Conservation (phyloP, 1,140 invertebrate species). For the Calosoma granatense region DNA sequence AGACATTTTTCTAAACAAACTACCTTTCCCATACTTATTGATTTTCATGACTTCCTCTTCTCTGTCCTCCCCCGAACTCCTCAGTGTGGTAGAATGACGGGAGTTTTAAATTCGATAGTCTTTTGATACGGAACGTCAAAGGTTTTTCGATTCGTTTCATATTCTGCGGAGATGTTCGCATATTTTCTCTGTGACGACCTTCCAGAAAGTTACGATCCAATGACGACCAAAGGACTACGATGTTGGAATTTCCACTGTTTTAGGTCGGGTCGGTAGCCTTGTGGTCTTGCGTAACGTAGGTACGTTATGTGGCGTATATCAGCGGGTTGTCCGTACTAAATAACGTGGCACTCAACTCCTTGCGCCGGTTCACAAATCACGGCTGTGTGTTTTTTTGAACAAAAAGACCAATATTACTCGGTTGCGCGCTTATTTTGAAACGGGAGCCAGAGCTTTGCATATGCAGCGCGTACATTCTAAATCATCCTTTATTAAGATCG, state of each 20-base stretch:
- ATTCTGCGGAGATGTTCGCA: background rate
- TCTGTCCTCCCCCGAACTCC: background rate
- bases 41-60: background rate
- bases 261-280: too few relatives aligned
- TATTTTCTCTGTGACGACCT: background rate
- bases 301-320: too few relatives aligned
- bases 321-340: too few relatives aligned
- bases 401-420: background rate
- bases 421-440: background rate
- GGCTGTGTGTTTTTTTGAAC: background rate
- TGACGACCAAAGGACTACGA: too few relatives aligned
- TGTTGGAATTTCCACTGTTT: too few relatives aligned
- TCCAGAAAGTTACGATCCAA: too few relatives aligned
- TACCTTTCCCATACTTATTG: slow-evolving; percentile 4
- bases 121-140: slow-evolving; percentile 3
- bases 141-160: background rate
- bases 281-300: too few relatives aligned
- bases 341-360: too few relatives aligned
- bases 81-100: background rate
- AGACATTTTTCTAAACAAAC: slow-evolving; percentile 1
- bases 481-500: slow-evolving; percentile 9
- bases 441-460: background rate
- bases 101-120: slow-evolving; percentile 7
- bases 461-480: slow-evolving; percentile 6
- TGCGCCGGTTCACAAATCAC: slow-evolving; percentile 4